These are phyloP conservation scores for Phyllotis vaccarum DNA, from an alignment of 2,797 vertebrate genomes.

Conservation along the genomic window DNA sequence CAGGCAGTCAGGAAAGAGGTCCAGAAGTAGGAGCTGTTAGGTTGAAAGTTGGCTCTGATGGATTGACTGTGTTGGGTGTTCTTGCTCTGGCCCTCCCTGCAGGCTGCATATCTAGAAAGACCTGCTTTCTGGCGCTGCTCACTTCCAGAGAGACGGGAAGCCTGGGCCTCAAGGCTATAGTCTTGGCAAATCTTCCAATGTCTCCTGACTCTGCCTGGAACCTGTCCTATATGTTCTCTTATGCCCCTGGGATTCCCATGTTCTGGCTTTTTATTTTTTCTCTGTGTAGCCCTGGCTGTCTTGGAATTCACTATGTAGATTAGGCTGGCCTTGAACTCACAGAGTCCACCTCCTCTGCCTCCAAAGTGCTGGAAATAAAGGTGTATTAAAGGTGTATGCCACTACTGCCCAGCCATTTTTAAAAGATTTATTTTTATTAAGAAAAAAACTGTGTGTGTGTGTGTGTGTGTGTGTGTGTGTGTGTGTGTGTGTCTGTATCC, in stretches of 20 bases:
- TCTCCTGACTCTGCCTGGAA: background rate
- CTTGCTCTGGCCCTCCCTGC: background rate
- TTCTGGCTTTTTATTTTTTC: background rate
- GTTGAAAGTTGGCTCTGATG: background rate
- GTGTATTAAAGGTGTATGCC: background rate
- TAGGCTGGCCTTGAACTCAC: background rate
- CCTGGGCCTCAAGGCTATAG: background rate
- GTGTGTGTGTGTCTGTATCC: background rate
- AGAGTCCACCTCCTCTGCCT: background rate
- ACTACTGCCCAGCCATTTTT: background rate
- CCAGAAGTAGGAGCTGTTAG: background rate
- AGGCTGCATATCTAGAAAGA: background rate
- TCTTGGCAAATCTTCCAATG: background rate
- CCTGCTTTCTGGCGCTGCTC: background rate
- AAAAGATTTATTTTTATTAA: background rate
- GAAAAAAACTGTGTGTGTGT: background rate
- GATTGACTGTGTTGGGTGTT: background rate
- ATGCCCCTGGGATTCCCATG: background rate
- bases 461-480: background rate
- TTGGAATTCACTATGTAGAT: background rate
- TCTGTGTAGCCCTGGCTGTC: background rate
- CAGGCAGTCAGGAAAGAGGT: background rate
- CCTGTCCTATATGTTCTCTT: background rate
- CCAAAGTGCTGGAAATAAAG: background rate
- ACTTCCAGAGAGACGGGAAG: background rate